A percentile compares a stretch with the other conserved stretches of the same genome.
phyloP scores from a whole-genome alignment of 2,888 invertebrate species.

The Galerucella calmariensis region DNA sequence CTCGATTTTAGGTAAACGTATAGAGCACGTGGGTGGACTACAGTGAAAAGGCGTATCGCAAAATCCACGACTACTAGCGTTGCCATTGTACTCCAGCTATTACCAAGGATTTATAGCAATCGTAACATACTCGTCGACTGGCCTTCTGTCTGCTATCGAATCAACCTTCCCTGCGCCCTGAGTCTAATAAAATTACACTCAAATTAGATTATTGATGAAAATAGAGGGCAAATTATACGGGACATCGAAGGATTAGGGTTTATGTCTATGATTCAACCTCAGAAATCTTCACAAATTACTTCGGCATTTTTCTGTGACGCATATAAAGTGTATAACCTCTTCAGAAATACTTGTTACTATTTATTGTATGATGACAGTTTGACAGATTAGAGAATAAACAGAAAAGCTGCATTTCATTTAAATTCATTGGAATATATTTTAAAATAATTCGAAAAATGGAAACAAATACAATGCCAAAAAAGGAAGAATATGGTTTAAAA shows the following conservation, averaged over 20 bases:
- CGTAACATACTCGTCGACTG: conserved; percentile 60
- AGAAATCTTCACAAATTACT: conserved; percentile 27
- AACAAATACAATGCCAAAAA: no score
- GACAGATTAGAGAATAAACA: neutral
- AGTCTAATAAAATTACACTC: conserved; percentile 43
- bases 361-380: neutral
- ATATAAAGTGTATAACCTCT: neutral
- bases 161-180: conserved; percentile 44
- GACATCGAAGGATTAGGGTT: conserved; percentile 40
- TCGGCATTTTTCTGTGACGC: conserved; percentile 12
- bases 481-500: no score
- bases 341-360: neutral
- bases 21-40: conserved; percentile 57
- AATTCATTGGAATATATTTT: no score
- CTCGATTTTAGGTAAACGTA: conserved; percentile 57
- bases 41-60: conserved; percentile 66
- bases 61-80: conserved; percentile 63
- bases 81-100: conserved; percentile 65
- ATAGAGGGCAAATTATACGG: conserved; percentile 43
- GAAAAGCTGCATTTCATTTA: no score
- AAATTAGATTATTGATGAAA: conserved; percentile 43
- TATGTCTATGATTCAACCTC: conserved; percentile 36
- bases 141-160: conserved; percentile 51
- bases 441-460: no score
- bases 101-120: conserved; percentile 65